phyloP scores from a whole-genome alignment of 2,888 invertebrate species.

The Apantesis nais region DNA sequence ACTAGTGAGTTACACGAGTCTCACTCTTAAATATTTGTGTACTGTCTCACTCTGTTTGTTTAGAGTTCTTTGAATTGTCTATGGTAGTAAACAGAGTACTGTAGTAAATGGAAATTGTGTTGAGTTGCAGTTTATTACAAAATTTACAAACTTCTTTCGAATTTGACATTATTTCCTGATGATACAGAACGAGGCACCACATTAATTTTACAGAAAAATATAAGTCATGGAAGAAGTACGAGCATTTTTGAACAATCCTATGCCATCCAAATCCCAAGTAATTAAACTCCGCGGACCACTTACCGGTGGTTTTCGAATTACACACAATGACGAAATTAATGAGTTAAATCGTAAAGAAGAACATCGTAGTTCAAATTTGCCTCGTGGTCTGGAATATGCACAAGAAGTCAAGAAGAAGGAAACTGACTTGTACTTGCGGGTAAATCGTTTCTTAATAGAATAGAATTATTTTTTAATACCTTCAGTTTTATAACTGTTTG shows the following conservation, averaged over 20 bases:
- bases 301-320: slow-evolving; percentile 69
- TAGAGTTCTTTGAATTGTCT: no score
- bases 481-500: no score
- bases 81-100: no score
- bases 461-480: neutral
- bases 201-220: neutral
- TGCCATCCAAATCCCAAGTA: slow-evolving; percentile 61
- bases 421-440: slow-evolving; percentile 67
- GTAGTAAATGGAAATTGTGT: no score
- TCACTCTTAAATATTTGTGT: no score
- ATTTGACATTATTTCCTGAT: neutral
- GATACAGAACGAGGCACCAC: neutral
- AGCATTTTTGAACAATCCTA: slow-evolving; percentile 69
- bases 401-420: slow-evolving; percentile 67
- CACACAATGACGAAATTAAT: slow-evolving; percentile 61
- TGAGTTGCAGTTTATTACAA: no score
- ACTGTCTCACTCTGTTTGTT: no score
- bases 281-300: slow-evolving; percentile 66
- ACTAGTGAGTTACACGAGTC: no score
- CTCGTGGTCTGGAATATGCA: slow-evolving; percentile 70
- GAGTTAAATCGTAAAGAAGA: slow-evolving; percentile 65
- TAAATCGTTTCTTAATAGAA: slow-evolving; percentile 40
- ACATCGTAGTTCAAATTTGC: slow-evolving; percentile 65
- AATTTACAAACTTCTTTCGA: no score
- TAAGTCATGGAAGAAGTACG: slow-evolving; percentile 69